phyloP scores from a whole-genome alignment of 2,797 vertebrate species.

The Sebastes matsubarae region DNA sequence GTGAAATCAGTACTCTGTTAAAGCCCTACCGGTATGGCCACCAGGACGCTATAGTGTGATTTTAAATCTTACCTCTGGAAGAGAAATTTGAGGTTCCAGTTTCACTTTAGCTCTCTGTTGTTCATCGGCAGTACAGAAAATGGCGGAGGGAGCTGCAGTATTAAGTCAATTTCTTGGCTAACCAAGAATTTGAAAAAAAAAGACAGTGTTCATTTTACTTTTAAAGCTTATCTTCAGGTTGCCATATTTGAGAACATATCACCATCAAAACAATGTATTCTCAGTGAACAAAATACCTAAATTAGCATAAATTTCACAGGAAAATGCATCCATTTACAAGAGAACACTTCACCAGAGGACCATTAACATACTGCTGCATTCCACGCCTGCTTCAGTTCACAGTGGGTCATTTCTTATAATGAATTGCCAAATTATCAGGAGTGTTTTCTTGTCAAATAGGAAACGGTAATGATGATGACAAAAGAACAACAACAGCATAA shows the following conservation, averaged over 20 bases:
- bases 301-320: constrained; percentile 31
- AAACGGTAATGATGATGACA: constrained; percentile 78
- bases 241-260: neutral
- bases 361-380: constrained; percentile 43
- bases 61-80: neutral
- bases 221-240: neutral
- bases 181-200: neutral
- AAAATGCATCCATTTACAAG: constrained; percentile 20
- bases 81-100: neutral
- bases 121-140: neutral
- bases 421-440: constrained; percentile 79
- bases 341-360: constrained; percentile 26
- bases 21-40: neutral
- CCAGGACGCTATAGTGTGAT: neutral
- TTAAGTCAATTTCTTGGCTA: neutral
- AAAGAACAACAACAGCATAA: constrained; percentile 71
- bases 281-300: neutral
- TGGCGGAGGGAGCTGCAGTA: neutral
- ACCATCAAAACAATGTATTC: neutral
- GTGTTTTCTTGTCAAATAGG: constrained; percentile 73
- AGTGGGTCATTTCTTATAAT: constrained; percentile 76
- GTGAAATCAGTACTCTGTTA: no score
- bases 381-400: constrained; percentile 61
- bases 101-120: neutral
- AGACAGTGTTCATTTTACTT: neutral